Evolutionary conservation across 2,888 invertebrate genomes (phyloP).

Genomic region (Catocala nupta): DNA sequence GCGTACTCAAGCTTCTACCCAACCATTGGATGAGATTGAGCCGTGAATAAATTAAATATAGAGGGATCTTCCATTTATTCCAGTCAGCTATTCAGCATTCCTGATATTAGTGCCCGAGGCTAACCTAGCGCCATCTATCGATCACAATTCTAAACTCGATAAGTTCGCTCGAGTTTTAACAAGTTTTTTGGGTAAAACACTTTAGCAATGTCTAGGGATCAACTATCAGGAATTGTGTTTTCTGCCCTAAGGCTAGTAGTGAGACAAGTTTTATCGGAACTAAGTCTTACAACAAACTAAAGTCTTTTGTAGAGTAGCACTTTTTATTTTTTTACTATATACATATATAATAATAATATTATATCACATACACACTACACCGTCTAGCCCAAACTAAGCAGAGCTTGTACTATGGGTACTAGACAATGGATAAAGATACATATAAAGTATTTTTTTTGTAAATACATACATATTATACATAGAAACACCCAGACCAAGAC

Average conservation of each 20-base stretch:
- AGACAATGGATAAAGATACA: no score
- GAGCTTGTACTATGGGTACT: no score
- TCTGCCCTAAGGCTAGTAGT: constrained; percentile 10
- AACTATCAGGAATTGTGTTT: constrained; percentile 5
- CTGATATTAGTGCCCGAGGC: not conserved
- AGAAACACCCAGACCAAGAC: no score
- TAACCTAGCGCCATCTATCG: constrained; percentile 12
- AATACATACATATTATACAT: no score
- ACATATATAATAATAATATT: no score
- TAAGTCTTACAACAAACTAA: constrained; percentile 1
- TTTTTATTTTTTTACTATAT: no score
- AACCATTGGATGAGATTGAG: not conserved
- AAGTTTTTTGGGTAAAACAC: constrained; percentile 8
- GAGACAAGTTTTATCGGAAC: constrained; percentile 1
- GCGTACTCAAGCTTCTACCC: not conserved
- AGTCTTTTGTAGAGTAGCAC: no score
- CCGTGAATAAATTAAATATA: constrained; percentile 1
- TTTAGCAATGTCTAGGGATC: constrained; percentile 9
- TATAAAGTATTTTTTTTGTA: no score
- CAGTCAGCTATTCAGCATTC: not conserved
- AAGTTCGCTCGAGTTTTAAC: not conserved
- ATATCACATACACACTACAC: no score
- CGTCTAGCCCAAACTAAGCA: no score
- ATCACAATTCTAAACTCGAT: not conserved
- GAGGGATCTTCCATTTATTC: not conserved